phyloP scores from a whole-genome alignment of 1,140 invertebrate genomes.

The Drosophila busckii region DNA sequence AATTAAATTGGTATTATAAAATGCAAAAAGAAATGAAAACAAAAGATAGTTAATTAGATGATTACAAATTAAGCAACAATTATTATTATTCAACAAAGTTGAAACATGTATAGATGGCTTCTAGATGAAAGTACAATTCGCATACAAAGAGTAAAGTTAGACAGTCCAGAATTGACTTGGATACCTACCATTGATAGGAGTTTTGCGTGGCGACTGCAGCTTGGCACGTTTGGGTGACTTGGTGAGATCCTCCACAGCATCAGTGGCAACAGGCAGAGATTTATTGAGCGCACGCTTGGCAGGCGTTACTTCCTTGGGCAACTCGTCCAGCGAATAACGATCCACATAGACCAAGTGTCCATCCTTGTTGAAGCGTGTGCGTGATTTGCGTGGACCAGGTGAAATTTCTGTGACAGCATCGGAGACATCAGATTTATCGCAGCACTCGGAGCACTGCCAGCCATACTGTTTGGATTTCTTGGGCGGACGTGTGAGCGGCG shows the following conservation, averaged over 20 bases:
- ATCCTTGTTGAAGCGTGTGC: slow-evolving; percentile 86
- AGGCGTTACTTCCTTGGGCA: slow-evolving; percentile 41
- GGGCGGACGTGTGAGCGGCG: slow-evolving; percentile 93
- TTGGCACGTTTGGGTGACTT: slow-evolving; percentile 51
- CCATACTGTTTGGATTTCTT: slow-evolving; percentile 96
- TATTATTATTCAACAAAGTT: too few relatives aligned
- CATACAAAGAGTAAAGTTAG: too few relatives aligned
- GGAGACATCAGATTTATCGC: slow-evolving; percentile 90
- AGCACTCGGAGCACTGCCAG: slow-evolving; percentile 96
- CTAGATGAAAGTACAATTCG: too few relatives aligned
- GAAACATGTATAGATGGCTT: too few relatives aligned
- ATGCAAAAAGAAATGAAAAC: too few relatives aligned
- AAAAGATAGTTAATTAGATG: too few relatives aligned
- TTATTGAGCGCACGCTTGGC: slow-evolving; percentile 45
- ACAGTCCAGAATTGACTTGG: background rate
- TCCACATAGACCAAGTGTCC: slow-evolving; percentile 76
- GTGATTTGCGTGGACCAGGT: slow-evolving; percentile 87
- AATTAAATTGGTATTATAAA: too few relatives aligned
- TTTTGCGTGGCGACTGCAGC: slow-evolving; percentile 52
- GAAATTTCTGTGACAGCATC: slow-evolving; percentile 86
- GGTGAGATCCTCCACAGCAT: slow-evolving; percentile 36
- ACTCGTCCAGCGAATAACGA: slow-evolving; percentile 54
- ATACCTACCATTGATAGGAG: slow-evolving; percentile 49
- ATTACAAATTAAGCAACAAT: too few relatives aligned
- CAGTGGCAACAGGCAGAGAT: slow-evolving; percentile 36